These are phyloP conservation scores for Peucedramus taeniatus DNA, from an alignment of 2,113 vertebrate species.

Conservation along the genomic window DNA sequence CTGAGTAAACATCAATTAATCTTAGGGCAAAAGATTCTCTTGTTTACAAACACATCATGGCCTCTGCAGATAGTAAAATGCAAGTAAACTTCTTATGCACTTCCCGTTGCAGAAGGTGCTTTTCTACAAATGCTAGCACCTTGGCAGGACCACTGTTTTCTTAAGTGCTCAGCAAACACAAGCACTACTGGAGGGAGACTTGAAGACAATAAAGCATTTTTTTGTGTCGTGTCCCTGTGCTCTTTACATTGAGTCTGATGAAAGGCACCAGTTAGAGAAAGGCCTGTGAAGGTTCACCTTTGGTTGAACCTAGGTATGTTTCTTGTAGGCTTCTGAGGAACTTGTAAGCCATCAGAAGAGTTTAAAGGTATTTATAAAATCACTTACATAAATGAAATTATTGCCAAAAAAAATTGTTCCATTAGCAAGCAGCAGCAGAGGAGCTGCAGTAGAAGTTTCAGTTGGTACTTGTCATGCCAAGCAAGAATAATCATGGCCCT, in stretches of 20 bases:
- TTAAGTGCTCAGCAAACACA: not conserved
- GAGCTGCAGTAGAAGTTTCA: not conserved
- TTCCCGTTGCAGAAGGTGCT: not conserved
- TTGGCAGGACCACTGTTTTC: not conserved
- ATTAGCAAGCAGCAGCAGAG: not conserved
- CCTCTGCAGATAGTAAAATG: not conserved
- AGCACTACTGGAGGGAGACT: not conserved
- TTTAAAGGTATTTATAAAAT: not conserved
- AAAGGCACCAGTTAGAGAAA: not conserved
- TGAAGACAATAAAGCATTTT: not conserved
- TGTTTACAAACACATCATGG: not conserved
- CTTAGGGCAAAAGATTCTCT: not conserved
- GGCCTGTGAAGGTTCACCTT: not conserved
- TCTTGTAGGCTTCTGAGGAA: not conserved
- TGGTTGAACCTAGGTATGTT: not conserved
- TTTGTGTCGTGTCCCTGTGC: rapidly evolving
- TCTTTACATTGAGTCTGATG: not conserved
- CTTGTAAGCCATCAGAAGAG: not conserved
- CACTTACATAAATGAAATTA: not conserved
- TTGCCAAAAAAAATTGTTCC: not conserved
- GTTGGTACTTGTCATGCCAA: not conserved
- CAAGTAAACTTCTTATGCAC: not conserved
- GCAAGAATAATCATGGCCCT: not conserved
- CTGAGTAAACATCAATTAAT: not conserved
- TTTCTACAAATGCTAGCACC: not conserved